Base-by-base conservation (phyloP, 1,140 invertebrate genomes). In the Lepidurus apus region DNA sequence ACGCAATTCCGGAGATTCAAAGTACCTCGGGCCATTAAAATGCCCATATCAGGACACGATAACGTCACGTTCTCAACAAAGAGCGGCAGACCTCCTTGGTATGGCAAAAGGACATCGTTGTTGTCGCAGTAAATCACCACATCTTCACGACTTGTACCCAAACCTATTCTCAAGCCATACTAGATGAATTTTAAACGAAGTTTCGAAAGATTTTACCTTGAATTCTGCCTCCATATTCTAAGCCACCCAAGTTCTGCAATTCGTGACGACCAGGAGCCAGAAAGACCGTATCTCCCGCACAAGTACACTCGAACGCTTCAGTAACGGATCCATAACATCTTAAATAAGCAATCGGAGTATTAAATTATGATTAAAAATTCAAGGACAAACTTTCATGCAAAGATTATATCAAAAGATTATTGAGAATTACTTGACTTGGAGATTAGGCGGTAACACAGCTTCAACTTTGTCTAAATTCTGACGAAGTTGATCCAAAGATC, bases 201-300 rank as follows among this genome's bases (percentile, higher is more conserved):
- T 65, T 65, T 65, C 8, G 13, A n/a, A 21, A 9, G 21, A 65
- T n/a, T 7, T 17, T 65, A 65, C 53, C 53, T 65, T 65, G 17
- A 17, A 65, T 21, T 65, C 21, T 65, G 53, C 53, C 53, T 17
- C 53, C 53, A 3, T 65, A 65, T 9, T 65, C 53, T 21, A 65
- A 65, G 7, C 53, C 53, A 65, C 53, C 53, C 6, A 65, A 21
- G 53, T 65, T 65, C 4, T 65, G 53, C 13, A 65, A 65, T 17
- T 65, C n/a, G 21, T 65, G 53, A 65, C 53, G 53, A 65, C 53
- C 53, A 65, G 53, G 53, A 65, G 53, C 53, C 53, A 65, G 21
- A 65, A n/a, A 65, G 53, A 65, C 53, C 17, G 53, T 65, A 65
- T 65, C 53, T 13, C 53, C 8, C 13, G 53, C 53, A 65, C 53